A percentile compares a stretch with the other conserved stretches of the same genome.
These are phyloP conservation scores for Gadus chalcogrammus DNA, from an alignment of 2,113 vertebrate genomes.

Conservation along the genomic window DNA sequence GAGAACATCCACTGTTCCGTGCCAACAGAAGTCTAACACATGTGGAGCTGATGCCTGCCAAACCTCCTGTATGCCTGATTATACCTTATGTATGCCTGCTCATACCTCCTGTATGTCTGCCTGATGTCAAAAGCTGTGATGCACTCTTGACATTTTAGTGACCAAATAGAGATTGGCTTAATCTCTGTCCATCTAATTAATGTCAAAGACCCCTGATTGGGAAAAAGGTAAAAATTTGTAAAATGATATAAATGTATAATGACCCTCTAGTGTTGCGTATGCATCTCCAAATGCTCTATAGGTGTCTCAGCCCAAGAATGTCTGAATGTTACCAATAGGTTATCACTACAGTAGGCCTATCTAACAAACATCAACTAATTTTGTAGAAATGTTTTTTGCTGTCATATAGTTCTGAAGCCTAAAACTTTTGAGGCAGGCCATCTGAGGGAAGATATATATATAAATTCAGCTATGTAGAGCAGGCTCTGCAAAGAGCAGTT, in stretches of 20 bases:
- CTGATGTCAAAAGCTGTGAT: not conserved
- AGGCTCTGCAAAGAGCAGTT: slow-evolving; percentile 70
- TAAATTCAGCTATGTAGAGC: slow-evolving; percentile 66
- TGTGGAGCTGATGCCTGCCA: too few relatives aligned
- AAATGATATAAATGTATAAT: not conserved
- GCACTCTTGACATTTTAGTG: slow-evolving; percentile 8
- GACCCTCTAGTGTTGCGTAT: not conserved
- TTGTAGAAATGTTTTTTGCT: slow-evolving; percentile 21
- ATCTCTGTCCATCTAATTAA: not conserved
- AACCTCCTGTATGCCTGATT: not conserved
- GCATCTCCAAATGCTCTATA: not conserved
- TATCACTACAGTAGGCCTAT: slow-evolving; percentile 12
- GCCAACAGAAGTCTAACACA: too few relatives aligned
- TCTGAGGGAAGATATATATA: slow-evolving; percentile 72
- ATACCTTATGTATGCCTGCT: too few relatives aligned
- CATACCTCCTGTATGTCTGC: too few relatives aligned
- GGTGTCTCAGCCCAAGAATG: slow-evolving; percentile 12
- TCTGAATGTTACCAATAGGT: slow-evolving; percentile 16
- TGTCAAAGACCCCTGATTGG: not conserved
- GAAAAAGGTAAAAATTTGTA: not conserved
- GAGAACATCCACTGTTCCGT: too few relatives aligned
- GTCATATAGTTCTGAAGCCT: slow-evolving; percentile 7
- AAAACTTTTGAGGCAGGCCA: slow-evolving; percentile 44
- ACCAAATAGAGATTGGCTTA: slow-evolving; percentile 14
- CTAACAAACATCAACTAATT: slow-evolving; percentile 32